Base-by-base conservation (phyloP, 1,140 invertebrate genomes). In the Microplitis demolitor region DNA sequence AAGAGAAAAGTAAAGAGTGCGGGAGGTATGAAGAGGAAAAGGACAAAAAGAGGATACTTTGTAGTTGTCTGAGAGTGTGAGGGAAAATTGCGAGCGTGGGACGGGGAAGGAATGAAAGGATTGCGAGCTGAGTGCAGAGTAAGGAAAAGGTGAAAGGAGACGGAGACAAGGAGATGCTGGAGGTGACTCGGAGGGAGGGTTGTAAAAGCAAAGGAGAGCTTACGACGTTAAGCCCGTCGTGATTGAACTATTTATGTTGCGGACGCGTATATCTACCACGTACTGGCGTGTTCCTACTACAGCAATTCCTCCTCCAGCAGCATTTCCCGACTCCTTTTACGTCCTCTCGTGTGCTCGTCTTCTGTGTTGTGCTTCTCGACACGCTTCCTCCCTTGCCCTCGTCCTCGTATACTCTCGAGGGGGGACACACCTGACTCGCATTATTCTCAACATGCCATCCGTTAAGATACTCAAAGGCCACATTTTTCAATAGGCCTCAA, bases 201-300 rank as follows among this genome's bases (percentile, higher is more conserved):
- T 34, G 56, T 53, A 66, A 33, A 53, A 74, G 76, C 71, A 53
- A 54, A 71, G 51, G 69, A 66, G 75, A 72, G 78, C 76, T 79
- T 77, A 78, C 69, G 73, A 39, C 76, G 72, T 79, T 81, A 79
- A 81, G 78, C 77, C 56, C 70, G 68, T 62, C 72, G 74, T 81
- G 78, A 82, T 82, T 82, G 79, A 79, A 80, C 78, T 79, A 81
- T 81, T 83, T 81, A 80, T 77, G 76, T 77, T 72, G 51, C 34
- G 45, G 35, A 69, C 50, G 66, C 66, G 50, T 67, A 33, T 34
- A 67, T 53, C 39, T 67, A 67, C 50, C 39, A 50, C 62, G 34
- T 64, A 50, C 56, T 45, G 39, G 6, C 39, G 39, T 6, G 39
- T 45, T 45, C 39, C 39, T 45, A 45, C 39, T 45, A 45, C 39